Base-by-base conservation (phyloP, 2,113 vertebrate genomes). In the Xyrauchen texanus region DNA sequence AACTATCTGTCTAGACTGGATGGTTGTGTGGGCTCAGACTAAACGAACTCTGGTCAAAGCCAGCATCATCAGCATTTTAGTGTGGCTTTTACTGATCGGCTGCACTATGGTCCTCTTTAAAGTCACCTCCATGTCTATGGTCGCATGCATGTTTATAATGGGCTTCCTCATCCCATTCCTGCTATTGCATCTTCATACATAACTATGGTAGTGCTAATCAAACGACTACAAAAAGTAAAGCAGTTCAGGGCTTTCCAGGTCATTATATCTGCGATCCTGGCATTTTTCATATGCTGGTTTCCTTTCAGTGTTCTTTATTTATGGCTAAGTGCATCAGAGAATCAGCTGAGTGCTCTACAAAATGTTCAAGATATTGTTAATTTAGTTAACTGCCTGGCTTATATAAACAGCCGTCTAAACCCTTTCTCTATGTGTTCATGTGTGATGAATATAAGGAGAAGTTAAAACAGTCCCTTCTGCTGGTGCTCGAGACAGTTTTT, bases 11-110 rank as follows among this genome's bases (percentile, higher is more conserved):
- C n/a, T 93, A 62, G 93, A 93, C 68, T 85, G 85, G 73, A 62
- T 69, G 74, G 88, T 90, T 5, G 88, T 91, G 8, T 93, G 92
- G 92, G 86, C 90, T 6, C 89, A 91, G 12, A 93, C 92, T 69
- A 85, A 90, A 4, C 84, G 89, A n/a, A 91, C 88, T 0, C 69
- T 84, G n/a, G 6, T 9, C 42, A 88, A 86, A 80, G 87, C 88
- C 13, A 53, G 34, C 15, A 0, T 88, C 0, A 60, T 77, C 3
- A 80, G 83, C 7, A 34, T n/a, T 2, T 11, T 65, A 0, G 77
- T 90, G 55, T 94, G 91, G 92, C 0, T 87, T 7, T 16, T 3
- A 13, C 84, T 88, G n/a, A 4, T 77, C 0, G 2, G 61, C 13
- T 85, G 83, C 81, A 91, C 21, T 34, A 34, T 34, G 21, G 21